Evolutionary conservation across 2,888 invertebrate genomes (phyloP).

Genomic region (Dryocosmus kuriphilus): DNA sequence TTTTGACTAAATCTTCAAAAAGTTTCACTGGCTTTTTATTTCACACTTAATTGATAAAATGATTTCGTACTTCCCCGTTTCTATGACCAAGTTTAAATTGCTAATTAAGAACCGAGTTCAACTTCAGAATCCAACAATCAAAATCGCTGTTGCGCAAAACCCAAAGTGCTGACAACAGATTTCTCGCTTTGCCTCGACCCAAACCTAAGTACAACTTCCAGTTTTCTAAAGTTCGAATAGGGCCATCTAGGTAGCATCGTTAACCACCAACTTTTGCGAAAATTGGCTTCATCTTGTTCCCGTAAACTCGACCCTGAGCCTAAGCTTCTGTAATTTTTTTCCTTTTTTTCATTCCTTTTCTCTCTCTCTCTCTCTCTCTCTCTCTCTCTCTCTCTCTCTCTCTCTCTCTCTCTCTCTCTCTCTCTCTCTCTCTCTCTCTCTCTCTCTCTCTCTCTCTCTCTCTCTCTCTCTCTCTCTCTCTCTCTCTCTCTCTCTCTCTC

Average conservation of each 20-base stretch:
- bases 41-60: too few relatives aligned
- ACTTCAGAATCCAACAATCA: conserved; percentile 8
- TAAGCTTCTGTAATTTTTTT: neutral
- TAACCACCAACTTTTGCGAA: conserved; percentile 20
- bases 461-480: conserved; percentile 45
- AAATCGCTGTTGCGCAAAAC: conserved; percentile 34
- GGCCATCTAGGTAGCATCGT: neutral
- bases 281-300: conserved; percentile 35
- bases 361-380: neutral
- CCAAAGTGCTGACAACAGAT: conserved; percentile 23
- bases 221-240: conserved; percentile 21
- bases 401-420: conserved; percentile 45
- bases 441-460: neutral
- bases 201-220: conserved; percentile 11
- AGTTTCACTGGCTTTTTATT: too few relatives aligned
- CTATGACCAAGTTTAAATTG: conserved; percentile 4
- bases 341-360: neutral
- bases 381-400: neutral
- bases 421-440: neutral
- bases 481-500: neutral
- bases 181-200: conserved; percentile 3
- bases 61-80: too few relatives aligned
- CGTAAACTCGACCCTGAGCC: conserved; percentile 1
- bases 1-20: too few relatives aligned
- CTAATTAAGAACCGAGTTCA: conserved; percentile 4